These are phyloP conservation scores for Blastobasis adustella DNA, from an alignment of 2,888 invertebrate species.

Conservation along the genomic window DNA sequence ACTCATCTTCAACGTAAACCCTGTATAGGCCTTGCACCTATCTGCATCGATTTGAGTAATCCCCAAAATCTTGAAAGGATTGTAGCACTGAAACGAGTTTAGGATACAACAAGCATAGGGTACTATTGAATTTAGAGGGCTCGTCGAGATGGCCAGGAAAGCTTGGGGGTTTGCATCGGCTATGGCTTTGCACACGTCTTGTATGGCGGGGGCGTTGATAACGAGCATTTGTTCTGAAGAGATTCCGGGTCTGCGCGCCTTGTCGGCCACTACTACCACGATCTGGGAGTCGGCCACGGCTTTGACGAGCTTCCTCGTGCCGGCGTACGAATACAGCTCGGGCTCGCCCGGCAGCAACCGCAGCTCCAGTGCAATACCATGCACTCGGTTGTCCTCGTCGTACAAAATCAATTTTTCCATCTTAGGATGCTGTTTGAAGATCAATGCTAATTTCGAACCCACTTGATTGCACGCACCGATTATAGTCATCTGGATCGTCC, in stretches of 20 bases:
- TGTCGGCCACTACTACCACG: constrained; percentile 37
- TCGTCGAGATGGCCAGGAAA: constrained; percentile 45
- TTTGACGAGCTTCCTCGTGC: constrained; percentile 23
- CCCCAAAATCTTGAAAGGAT: constrained; percentile 46
- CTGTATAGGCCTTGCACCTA: constrained; percentile 32
- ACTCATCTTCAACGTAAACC: constrained; percentile 29
- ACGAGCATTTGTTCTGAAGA: constrained; percentile 39
- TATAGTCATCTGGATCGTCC: constrained; percentile 36
- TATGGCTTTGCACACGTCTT: constrained; percentile 35
- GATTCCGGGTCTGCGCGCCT: constrained; percentile 28
- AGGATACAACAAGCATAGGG: constrained; percentile 45
- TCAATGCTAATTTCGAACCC: constrained; percentile 40
- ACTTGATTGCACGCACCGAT: constrained; percentile 44
- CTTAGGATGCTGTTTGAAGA: constrained; percentile 41
- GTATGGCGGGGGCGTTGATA: constrained; percentile 36
- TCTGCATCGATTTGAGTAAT: constrained; percentile 46
- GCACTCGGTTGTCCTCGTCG: constrained; percentile 37
- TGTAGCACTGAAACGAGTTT: constrained; percentile 34
- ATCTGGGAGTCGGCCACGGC: constrained; percentile 35
- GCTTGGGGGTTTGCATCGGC: constrained; percentile 37
- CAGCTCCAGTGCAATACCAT: constrained; percentile 37
- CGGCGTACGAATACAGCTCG: constrained; percentile 23
- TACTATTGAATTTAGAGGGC: constrained; percentile 45
- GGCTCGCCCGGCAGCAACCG: constrained; percentile 38
- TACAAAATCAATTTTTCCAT: constrained; percentile 36